Percentiles rank a stretch among this genome's conserved stretches.
These are phyloP conservation scores for Gymnorhina tibicen DNA, from an alignment of 2,113 vertebrate genomes.

Conservation along the genomic window DNA sequence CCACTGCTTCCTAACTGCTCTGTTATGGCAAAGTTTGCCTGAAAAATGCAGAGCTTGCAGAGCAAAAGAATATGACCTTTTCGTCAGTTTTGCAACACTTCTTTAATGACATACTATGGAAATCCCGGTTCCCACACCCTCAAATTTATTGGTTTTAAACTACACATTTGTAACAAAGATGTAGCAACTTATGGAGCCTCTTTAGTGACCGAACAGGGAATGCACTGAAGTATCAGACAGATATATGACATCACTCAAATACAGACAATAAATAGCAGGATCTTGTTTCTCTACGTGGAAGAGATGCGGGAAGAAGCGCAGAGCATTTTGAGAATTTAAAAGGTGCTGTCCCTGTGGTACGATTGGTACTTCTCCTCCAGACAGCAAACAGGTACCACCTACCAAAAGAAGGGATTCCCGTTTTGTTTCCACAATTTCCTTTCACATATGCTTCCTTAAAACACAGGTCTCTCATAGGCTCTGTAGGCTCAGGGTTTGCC, in stretches of 20 bases:
- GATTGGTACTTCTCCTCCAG: neutral
- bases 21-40: neutral
- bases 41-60: neutral
- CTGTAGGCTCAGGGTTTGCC: neutral
- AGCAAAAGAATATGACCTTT: neutral
- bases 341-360: neutral
- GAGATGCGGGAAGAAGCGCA: neutral
- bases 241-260: neutral
- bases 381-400: neutral
- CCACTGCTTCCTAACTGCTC: conserved; percentile 44
- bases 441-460: neutral
- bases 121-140: neutral
- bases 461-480: accelerated
- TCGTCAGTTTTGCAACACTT: neutral
- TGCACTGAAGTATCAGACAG: neutral
- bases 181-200: neutral
- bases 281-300: neutral
- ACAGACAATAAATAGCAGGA: neutral
- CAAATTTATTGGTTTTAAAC: neutral
- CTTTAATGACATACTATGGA: neutral
- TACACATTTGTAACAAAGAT: neutral
- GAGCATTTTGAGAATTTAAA: neutral
- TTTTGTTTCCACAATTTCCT: neutral
- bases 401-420: neutral
- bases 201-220: neutral